Conservation (phyloP, 2,888 invertebrate species). For the Plagodis pulveraria region DNA sequence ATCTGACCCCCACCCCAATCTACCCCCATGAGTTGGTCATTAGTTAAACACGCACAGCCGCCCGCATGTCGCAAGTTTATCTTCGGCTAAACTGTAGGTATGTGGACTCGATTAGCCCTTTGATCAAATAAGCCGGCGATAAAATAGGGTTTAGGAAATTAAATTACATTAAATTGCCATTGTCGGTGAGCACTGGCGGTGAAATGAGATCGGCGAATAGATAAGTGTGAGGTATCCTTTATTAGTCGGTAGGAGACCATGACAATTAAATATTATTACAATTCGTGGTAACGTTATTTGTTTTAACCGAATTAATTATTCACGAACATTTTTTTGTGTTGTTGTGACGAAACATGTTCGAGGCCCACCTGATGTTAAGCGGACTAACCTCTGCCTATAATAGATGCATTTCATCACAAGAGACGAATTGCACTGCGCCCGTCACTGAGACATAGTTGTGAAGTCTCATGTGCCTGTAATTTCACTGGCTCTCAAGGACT, state of each 20-base stretch:
- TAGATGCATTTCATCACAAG: no score
- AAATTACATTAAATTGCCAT: conserved; percentile 79
- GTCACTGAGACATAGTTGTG: no score
- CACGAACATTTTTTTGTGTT: no score
- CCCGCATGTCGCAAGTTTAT: conserved; percentile 85
- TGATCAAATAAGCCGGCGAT: conserved; percentile 83
- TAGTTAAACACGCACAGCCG: conserved; percentile 84
- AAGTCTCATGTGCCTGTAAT: no score
- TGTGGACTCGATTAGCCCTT: conserved; percentile 84
- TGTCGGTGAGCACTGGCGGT: conserved; percentile 50
- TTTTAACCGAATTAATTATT: not conserved
- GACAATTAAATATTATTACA: not conserved
- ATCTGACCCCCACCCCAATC: conserved; percentile 31
- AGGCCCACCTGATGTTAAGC: no score
- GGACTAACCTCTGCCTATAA: no score
- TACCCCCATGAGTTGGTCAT: conserved; percentile 81
- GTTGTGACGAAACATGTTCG: no score
- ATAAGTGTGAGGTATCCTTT: conserved; percentile 22
- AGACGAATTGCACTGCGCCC: no score
- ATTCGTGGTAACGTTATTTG: not conserved
- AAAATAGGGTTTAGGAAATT: conserved; percentile 81
- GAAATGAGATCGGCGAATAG: conserved; percentile 29
- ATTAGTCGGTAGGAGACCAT: not conserved
- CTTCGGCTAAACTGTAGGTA: conserved; percentile 82
- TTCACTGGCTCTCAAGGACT: no score